Percentiles rank a stretch among this genome's conserved stretches.
phyloP scores from a whole-genome alignment of 2,888 invertebrate species.

The Homarus gammarus region DNA sequence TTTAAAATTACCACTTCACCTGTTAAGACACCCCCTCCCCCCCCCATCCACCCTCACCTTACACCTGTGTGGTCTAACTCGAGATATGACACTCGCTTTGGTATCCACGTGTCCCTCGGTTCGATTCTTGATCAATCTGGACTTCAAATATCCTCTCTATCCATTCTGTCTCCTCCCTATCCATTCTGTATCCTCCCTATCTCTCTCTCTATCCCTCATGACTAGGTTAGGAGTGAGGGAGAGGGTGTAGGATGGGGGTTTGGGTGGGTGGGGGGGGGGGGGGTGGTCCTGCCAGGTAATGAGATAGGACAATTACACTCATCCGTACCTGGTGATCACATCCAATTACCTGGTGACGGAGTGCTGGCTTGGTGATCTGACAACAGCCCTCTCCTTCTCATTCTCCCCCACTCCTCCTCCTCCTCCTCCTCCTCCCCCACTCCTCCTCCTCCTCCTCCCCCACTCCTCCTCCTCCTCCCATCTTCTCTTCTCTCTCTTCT shows the following conservation, averaged over 20 bases:
- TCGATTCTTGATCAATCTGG: no score
- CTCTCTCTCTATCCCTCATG: conserved; percentile 8
- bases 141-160: no score
- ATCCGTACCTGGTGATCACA: not conserved
- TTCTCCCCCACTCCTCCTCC: not conserved
- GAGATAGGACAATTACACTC: not conserved
- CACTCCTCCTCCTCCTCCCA: no score
- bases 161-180: not conserved
- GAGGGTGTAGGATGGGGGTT: no score
- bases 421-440: no score
- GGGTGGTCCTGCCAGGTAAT: no score
- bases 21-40: conserved; percentile 1
- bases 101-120: not conserved
- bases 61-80: conserved; percentile 37
- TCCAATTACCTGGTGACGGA: conserved; percentile 5
- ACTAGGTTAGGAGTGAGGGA: no score
- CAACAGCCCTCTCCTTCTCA: no score
- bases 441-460: no score
- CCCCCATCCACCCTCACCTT: not conserved
- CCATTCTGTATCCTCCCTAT: not conserved
- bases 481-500: not conserved
- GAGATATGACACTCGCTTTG: not conserved
- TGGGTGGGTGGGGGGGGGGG: no score
- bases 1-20: conserved; percentile 40
- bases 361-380: not conserved